Base-by-base conservation (phyloP, 2,888 invertebrate genomes). In the Machimus rusticus region DNA sequence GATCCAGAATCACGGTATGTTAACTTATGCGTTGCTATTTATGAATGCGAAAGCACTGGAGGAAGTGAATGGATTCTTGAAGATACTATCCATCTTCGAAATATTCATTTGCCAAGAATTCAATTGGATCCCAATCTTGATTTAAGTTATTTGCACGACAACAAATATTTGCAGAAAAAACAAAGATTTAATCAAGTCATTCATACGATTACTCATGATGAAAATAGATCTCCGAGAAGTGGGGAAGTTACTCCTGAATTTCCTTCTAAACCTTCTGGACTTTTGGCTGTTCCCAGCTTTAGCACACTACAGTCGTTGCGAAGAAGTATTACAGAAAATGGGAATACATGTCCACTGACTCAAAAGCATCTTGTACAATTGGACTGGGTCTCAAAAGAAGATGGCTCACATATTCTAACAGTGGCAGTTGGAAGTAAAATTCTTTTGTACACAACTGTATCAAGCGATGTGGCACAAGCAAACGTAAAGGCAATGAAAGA, bases 381-480 rank as follows among this genome's bases (percentile, higher is more conserved):
- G 57, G 99, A 99, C 93, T 99, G 99, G 99, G 99, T 99, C 14
- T 99, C 99, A 0, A 98, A 99, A 90, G 99, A 99, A 92, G 99
- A 99, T 92, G 99, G 99, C 0, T 98, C 98, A 0, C 99, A 99
- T 92, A 98, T 99, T 90, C 93, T 99, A 57, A 99, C 99, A 0
- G 98, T 99, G 0, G 98, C 98, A 0, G 98, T 99, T 55, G 99
- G 98, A 0, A 98, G 97, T 88, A 97, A 98, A 92, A 97, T 99
- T 57, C 94, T 98, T 92, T 93, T 99, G 8, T 99, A 98, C 90
- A 98, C 99, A 0, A 97, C 98, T 0, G 97, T 99, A 0, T 98
- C 98, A 1, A 98, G 97, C 89, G 98, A 99, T 93, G 94, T 99
- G 37, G 98, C 98, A 0, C 98, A 98, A 92, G 98, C 98, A 14